phyloP scores from a whole-genome alignment of 2,888 invertebrate genomes.

The Drosophila colorata region DNA sequence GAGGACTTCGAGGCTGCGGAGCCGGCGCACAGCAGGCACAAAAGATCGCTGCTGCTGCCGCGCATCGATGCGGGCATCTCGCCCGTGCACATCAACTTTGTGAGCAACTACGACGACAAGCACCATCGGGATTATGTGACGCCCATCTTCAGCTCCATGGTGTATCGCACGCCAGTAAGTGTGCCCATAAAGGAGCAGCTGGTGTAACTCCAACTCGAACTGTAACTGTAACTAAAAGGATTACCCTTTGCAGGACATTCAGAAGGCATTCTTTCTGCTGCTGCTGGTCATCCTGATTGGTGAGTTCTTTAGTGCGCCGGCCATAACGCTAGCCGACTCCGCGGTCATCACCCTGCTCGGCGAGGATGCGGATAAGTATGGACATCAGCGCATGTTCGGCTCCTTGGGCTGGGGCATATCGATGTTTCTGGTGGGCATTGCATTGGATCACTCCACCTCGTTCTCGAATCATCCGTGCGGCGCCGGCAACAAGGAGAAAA shows the following conservation, averaged over 20 bases:
- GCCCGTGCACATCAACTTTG: conserved; percentile 91
- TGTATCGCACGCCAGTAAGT: conserved; percentile 90
- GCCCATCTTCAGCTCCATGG: conserved; percentile 96
- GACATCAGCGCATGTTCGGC: conserved; percentile 99
- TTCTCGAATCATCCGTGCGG: conserved; percentile 97
- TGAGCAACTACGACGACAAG: conserved; percentile 90
- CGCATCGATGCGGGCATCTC: conserved; percentile 85
- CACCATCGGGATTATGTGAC: conserved; percentile 92
- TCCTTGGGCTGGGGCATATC: conserved; percentile 99
- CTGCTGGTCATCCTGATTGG: conserved; percentile 97
- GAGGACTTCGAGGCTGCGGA: conserved; percentile 43
- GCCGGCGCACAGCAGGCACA: conserved; percentile 70
- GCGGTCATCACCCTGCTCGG: conserved; percentile 95
- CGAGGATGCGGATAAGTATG: conserved; percentile 95
- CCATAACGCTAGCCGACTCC: conserved; percentile 96
- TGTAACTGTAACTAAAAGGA: no score
- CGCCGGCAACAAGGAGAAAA: conserved; percentile 96
- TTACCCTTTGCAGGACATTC: conserved; percentile 89
- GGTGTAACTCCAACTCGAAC: no score
- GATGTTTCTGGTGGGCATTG: conserved; percentile 98
- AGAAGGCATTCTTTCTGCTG: conserved; percentile 97
- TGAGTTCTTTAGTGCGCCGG: conserved; percentile 98
- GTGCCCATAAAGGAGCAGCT: no score
- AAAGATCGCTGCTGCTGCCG: conserved; percentile 79
- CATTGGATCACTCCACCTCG: conserved; percentile 97